A percentile compares a stretch with the other conserved stretches of the same genome.
Evolutionary conservation across 2,113 vertebrate genomes (phyloP).

Genomic region (Rattus rattus): DNA sequence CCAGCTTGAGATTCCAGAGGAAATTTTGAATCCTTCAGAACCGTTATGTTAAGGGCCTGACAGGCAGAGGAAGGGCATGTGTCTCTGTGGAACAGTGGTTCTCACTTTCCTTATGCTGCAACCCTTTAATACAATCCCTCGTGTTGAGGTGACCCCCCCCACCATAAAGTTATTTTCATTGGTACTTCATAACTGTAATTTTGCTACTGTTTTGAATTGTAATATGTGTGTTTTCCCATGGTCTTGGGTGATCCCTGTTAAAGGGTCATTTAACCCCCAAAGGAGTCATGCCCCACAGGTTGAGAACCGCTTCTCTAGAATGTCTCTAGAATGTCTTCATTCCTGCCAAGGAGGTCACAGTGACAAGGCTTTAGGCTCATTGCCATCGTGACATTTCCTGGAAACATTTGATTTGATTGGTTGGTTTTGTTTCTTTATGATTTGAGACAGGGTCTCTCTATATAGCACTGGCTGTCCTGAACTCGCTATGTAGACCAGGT

Average conservation of each 20-base stretch:
- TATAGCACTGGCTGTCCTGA: not conserved
- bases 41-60: not conserved
- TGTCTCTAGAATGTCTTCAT: not conserved
- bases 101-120: not conserved
- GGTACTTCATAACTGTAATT: not conserved
- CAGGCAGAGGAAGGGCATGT: not conserved
- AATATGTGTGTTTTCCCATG: not conserved
- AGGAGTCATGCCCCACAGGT: not conserved
- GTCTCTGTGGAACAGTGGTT: not conserved
- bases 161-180: not conserved
- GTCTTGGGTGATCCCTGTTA: not conserved
- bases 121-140: too few relatives aligned
- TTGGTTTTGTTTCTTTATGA: not conserved
- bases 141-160: not conserved
- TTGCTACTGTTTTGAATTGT: not conserved
- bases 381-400: not conserved
- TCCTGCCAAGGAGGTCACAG: not conserved
- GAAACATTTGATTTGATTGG: not conserved
- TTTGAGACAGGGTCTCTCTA: not conserved
- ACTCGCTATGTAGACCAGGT: not conserved
- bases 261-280: not conserved
- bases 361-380: not conserved
- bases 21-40: not conserved
- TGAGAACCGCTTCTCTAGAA: not conserved
- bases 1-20: not conserved